These are phyloP conservation scores for Nannoperca australis DNA, from an alignment of 2,797 vertebrate species.

Conservation along the genomic window DNA sequence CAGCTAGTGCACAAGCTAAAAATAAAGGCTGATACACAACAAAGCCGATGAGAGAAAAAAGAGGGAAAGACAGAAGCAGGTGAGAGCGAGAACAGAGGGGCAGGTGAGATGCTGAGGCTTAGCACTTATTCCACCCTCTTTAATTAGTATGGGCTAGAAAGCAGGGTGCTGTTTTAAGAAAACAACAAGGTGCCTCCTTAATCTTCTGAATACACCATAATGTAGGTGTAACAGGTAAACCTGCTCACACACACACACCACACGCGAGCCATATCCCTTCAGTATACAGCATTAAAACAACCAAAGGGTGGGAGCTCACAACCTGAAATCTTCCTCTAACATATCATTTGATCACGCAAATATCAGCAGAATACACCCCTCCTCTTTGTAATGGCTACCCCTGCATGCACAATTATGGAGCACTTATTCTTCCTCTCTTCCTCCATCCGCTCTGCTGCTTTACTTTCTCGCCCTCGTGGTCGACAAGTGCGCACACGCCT, in stretches of 20 bases:
- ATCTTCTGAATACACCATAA: conserved; percentile 61
- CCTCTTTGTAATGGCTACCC: conserved; percentile 12
- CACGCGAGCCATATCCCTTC: conserved; percentile 18
- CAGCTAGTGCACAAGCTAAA: conserved; percentile 32
- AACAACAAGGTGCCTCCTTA: conserved; percentile 70
- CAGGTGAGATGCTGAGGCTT: conserved; percentile 65
- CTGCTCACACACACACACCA: conserved; percentile 26
- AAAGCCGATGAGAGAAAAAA: conserved; percentile 44
- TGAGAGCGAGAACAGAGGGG: conserved; percentile 53
- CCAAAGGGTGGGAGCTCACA: conserved; percentile 13
- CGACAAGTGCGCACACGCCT: conserved; percentile 73
- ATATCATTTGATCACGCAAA: conserved; percentile 25
- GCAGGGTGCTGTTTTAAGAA: conserved; percentile 69
- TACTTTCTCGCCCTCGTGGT: conserved; percentile 56
- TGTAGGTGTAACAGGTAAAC: conserved; percentile 28
- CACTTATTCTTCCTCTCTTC: conserved; percentile 14
- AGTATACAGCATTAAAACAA: conserved; percentile 41
- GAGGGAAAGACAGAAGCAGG: conserved; percentile 39
- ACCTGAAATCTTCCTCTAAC: conserved; percentile 23
- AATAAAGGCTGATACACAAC: conserved; percentile 41
- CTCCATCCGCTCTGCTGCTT: conserved; percentile 25
- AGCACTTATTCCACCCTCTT: conserved; percentile 57
- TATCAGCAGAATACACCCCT: conserved; percentile 15
- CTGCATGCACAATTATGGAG: conserved; percentile 4
- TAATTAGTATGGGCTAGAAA: conserved; percentile 64